Conservation (phyloP, 2,113 vertebrate genomes). For the Holacanthus passer region DNA sequence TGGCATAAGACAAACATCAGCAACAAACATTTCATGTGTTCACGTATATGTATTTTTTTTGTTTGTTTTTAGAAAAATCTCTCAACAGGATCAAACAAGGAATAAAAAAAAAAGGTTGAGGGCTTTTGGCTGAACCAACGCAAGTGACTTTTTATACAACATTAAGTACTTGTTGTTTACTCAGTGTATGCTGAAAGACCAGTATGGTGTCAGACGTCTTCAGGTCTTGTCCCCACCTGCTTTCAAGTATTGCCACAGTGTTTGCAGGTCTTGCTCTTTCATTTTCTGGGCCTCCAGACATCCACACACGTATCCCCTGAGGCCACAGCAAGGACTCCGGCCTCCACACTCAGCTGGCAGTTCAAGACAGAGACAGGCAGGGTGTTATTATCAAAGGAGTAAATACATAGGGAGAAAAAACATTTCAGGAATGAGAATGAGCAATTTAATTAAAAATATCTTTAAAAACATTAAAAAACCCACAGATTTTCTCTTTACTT, state of each 20-base stretch:
- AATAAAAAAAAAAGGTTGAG: neutral
- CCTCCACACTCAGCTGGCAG: conserved; percentile 89
- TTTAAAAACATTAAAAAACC: neutral
- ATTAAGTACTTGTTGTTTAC: neutral
- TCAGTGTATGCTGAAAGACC: neutral
- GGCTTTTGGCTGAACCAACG: neutral
- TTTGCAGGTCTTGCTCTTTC: conserved; percentile 55
- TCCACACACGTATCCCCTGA: conserved; percentile 87
- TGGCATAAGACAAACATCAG: neutral
- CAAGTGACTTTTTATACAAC: neutral
- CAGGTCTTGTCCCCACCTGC: neutral
- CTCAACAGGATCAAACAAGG: neutral
- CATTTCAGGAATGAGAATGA: conserved; percentile 6
- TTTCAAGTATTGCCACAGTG: neutral
- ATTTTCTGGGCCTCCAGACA: conserved; percentile 88
- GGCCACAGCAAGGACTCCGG: conserved; percentile 88
- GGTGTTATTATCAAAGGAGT: neutral
- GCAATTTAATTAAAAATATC: neutral
- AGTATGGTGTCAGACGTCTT: too few species aligned
- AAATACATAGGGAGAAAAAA: neutral
- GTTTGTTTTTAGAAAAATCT: neutral
- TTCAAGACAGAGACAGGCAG: neutral
- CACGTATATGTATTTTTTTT: neutral
- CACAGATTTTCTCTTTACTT: too few species aligned
- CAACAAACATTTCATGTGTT: neutral